Evolutionary conservation across 2,888 invertebrate species (phyloP), one percentile per base, ranked within the genome.

Genomic region (Sinohyriopsis cumingii): DNA sequence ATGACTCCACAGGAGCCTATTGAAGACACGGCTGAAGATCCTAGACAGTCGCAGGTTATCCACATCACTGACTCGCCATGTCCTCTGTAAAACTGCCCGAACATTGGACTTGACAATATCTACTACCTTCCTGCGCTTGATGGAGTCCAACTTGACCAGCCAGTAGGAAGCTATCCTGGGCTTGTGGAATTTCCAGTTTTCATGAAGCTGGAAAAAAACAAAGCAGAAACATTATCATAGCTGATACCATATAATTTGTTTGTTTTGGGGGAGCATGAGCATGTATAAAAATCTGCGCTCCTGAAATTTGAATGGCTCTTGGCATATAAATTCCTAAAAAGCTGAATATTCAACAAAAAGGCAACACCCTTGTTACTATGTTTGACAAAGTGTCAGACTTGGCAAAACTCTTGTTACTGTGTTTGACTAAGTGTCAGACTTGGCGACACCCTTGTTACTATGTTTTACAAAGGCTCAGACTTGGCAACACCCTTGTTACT

Each of bases 181-280:
- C 69, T 90, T 90, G 78, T 90, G 88, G 67, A 85, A 87, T 69
- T 88, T 89, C 89, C 89, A 89, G 75, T 89, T 89, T 66, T 89
- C 88, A 82, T 87, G 82, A 55, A 89, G 68, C 89, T 89, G 79
- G 79, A 82, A 73, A 62, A 57, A 24, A 53, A 63, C 12, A 45
- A 55, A 33, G 3, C 18, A n/a, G 12, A 22, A 59, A 59, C 3
- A 22, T 59, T 22, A 59, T 12, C n/a, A 12, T 59, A 59, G 12
- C 2, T 18, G 24, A 59, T 59, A 59, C 1, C 7, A 45, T 45
- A 15, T 45, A 45, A 45, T 45, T 15, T 12, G 15, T 45, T 45
- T 45, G 12, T 45, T 45, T 45, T 45, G 3, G 45, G 15, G 45
- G 12, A 45, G 45, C 45, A 45, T 33, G 33, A 33, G 7, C 33